Evolutionary conservation across 2,113 vertebrate genomes (phyloP), one percentile per base, ranked within the genome.

Genomic region (Hystrix brachyura): DNA sequence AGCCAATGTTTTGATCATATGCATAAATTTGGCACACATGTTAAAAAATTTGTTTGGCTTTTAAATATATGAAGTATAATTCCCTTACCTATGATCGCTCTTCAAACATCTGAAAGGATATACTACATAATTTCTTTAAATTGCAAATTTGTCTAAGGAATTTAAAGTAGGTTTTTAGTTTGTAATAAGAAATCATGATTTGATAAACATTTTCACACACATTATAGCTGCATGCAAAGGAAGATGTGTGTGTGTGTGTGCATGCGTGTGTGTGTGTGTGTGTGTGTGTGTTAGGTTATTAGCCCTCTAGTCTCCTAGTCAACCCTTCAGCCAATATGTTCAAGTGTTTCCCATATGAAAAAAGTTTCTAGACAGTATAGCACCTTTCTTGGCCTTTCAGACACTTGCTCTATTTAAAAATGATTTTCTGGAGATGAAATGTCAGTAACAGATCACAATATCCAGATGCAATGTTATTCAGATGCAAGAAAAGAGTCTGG

Each of bases 1-100:
- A 90, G 80, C n/a, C 78, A 14, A 18, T 71, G 84, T 91, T 94
- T 90, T 85, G 62, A 92, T 62, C 29, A 5, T 14, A 57, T 32
- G 25, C 80, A 14, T 74, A 83, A 79, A 13, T 90, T 86, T 76
- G 53, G 32, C 57, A 87, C 29, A 18, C 19, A 60, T 8, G 8
- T 90, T 43, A 14, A 65, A 86, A 94, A 80, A 65, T 55, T 11
- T 18, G 53, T 76, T 81, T 43, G n/a, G 51, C 27, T 95, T 48
- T 94, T 94, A 92, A 85, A 93, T 95, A 92, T 72, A 27, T 32
- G 29, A 85, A n/a, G 71, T 87, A 71, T 48, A 60, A 65, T 79
- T 76, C 51, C 53, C n/a, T 90, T 92, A 64, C 32, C 48, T 88
- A 19, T 10, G 46, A 74, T 21, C 69, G 51, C 3, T 74, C 46